These are phyloP conservation scores for Sceloporus undulatus DNA, from an alignment of 2,113 vertebrate species.

Conservation along the genomic window DNA sequence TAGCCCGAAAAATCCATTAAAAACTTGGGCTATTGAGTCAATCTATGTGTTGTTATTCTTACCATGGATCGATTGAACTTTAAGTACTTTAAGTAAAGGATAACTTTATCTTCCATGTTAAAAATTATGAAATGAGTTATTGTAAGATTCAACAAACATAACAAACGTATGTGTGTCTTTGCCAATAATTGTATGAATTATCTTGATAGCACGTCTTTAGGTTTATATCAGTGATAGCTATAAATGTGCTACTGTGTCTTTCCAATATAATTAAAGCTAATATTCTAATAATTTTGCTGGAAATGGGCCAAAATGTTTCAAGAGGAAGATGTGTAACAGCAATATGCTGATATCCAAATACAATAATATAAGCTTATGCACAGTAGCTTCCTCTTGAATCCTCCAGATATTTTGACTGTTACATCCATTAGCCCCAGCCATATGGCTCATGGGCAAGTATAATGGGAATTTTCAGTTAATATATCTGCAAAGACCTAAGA, in stretches of 20 bases:
- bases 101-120: not conserved
- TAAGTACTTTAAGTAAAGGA: not conserved
- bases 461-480: not conserved
- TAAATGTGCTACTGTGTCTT: not conserved
- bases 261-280: not conserved
- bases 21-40: no score
- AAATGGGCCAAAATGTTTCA: no score
- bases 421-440: not conserved
- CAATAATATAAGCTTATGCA: not conserved
- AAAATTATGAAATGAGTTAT: not conserved
- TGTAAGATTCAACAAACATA: not conserved
- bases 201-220: not conserved
- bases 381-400: not conserved
- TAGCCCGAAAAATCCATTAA: no score
- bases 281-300: not conserved
- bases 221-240: not conserved
- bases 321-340: no score
- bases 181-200: not conserved
- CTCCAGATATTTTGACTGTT: not conserved
- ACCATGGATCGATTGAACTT: no score
- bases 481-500: not conserved
- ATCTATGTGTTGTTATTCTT: no score
- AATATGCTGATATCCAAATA: no score
- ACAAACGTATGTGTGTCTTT: not conserved
- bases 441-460: not conserved